Percentiles rank a stretch among this genome's conserved stretches.
phyloP scores from a whole-genome alignment of 2,888 invertebrate species.

The Phengaris alcon region DNA sequence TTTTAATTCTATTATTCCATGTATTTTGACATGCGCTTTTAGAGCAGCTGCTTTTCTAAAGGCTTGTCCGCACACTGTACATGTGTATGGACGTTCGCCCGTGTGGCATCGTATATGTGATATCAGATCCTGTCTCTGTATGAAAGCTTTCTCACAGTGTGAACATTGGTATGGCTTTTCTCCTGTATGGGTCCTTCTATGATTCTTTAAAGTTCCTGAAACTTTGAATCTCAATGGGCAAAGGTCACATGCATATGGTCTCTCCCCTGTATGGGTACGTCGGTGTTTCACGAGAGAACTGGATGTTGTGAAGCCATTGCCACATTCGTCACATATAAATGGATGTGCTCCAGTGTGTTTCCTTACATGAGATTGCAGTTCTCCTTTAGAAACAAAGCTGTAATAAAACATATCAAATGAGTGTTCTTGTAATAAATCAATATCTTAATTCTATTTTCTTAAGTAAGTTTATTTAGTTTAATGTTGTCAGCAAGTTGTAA shows the following conservation, averaged over 20 bases:
- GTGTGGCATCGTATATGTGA: constrained; percentile 79
- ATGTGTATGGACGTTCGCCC: constrained; percentile 68
- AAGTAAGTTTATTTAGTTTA: too few relatives aligned
- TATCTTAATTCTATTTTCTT: too few relatives aligned
- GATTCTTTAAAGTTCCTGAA: constrained; percentile 79
- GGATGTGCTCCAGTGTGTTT: constrained; percentile 82
- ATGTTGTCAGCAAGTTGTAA: too few relatives aligned
- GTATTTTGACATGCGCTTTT: constrained; percentile 72
- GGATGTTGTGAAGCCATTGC: constrained; percentile 78
- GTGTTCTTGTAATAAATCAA: too few relatives aligned
- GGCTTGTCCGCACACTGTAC: constrained; percentile 68
- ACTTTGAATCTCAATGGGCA: constrained; percentile 79
- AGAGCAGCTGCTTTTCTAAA: constrained; percentile 76
- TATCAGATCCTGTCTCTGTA: constrained; percentile 78
- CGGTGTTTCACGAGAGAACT: constrained; percentile 79
- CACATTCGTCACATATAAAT: constrained; percentile 77
- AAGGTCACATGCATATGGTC: constrained; percentile 79
- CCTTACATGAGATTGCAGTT: constrained; percentile 76
- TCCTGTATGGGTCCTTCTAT: constrained; percentile 46
- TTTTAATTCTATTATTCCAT: constrained; percentile 45
- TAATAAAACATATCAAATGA: constrained; percentile 30
- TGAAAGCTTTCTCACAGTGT: constrained; percentile 78
- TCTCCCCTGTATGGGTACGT: constrained; percentile 79
- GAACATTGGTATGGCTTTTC: constrained; percentile 40
- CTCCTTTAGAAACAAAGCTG: constrained; percentile 75